phyloP scores from a whole-genome alignment of 2,888 invertebrate genomes.

The Campoplex nolae region DNA sequence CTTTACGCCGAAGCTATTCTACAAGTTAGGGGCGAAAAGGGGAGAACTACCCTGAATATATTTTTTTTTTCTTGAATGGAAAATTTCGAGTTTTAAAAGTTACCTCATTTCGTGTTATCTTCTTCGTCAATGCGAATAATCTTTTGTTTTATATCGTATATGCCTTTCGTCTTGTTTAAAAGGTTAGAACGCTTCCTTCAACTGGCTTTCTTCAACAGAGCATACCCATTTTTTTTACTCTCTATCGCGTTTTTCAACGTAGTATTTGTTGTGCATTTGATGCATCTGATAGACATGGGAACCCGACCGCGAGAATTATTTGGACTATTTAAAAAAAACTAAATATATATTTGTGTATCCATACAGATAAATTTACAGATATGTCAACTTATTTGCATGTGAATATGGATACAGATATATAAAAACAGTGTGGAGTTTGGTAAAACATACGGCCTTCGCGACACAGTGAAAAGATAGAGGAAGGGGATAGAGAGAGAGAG shows the following conservation, averaged over 20 bases:
- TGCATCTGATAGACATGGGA: slow-evolving; percentile 1
- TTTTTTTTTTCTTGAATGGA: slow-evolving; percentile 2
- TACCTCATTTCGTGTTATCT: slow-evolving; percentile 10
- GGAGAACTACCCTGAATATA: slow-evolving; percentile 21
- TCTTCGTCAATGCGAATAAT: neutral
- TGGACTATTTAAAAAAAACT: neutral
- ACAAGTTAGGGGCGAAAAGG: neutral
- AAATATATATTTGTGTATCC: neutral
- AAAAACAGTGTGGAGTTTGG: slow-evolving; percentile 4
- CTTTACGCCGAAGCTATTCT: slow-evolving; percentile 31
- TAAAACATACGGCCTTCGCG: slow-evolving; percentile 14
- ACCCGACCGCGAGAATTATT: slow-evolving; percentile 6
- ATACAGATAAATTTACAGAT: neutral
- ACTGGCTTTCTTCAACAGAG: neutral
- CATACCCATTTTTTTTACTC: neutral
- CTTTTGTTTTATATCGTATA: neutral
- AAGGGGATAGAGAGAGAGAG: slow-evolving; percentile 59
- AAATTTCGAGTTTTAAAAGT: slow-evolving; percentile 30
- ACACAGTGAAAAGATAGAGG: slow-evolving; percentile 25
- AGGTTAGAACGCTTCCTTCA: neutral
- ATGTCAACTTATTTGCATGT: slow-evolving; percentile 7
- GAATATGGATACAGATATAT: slow-evolving; percentile 20
- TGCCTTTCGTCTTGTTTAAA: neutral
- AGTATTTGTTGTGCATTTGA: neutral
- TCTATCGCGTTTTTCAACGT: neutral